phyloP scores from a whole-genome alignment of 2,113 vertebrate species.

The Pseudorectes ferrugineus region DNA sequence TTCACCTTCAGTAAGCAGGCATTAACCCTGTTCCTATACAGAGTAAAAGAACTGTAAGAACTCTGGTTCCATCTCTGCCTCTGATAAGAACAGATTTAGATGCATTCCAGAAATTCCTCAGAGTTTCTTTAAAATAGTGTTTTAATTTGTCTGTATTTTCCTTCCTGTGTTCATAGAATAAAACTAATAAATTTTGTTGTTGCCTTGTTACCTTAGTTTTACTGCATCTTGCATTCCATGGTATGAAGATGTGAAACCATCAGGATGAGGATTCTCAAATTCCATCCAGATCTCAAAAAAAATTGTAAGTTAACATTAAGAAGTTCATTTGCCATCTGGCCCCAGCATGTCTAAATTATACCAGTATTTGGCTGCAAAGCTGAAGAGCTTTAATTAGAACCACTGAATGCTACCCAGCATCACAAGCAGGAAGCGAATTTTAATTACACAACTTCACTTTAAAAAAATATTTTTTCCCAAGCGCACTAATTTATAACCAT shows the following conservation, averaged over 20 bases:
- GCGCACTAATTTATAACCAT: not conserved
- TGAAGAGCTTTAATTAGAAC: conserved; percentile 28
- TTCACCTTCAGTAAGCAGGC: not conserved
- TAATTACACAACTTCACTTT: not conserved
- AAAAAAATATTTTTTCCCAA: not conserved
- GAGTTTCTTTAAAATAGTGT: not conserved
- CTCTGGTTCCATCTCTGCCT: not conserved
- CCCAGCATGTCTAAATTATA: not conserved
- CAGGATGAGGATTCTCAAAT: not conserved
- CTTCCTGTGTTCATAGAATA: not conserved
- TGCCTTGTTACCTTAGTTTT: not conserved
- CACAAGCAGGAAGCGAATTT: not conserved
- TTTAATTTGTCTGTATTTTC: not conserved
- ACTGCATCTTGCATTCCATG: not conserved
- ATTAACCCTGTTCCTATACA: not conserved
- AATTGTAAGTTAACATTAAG: not conserved
- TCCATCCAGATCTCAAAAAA: not conserved
- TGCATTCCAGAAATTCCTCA: not conserved
- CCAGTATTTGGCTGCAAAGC: not conserved
- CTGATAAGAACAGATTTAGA: not conserved
- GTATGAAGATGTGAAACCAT: not conserved
- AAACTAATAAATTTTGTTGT: not conserved
- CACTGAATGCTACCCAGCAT: not conserved
- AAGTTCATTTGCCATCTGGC: conserved; percentile 20
- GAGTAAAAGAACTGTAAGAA: not conserved